Evolutionary conservation across 2,797 vertebrate species (phyloP), one percentile per base, ranked within the genome.

Genomic region (Melanotaenia nigrans): DNA sequence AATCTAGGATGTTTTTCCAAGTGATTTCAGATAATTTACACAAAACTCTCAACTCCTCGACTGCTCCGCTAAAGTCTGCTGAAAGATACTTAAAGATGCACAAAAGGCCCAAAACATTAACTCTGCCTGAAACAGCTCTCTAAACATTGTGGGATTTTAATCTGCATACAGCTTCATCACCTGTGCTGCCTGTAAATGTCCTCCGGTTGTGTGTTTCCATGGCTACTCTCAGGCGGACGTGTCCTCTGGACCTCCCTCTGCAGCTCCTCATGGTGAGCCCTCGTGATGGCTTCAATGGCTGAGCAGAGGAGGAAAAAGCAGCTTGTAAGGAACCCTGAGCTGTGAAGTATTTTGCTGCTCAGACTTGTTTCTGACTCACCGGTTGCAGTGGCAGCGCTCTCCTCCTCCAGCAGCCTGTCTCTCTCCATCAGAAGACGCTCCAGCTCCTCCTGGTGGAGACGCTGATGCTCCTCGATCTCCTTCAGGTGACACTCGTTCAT

Each of bases 201-300:
- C 32, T 89, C 87, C 77, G 92, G 71, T 36, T 87, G 77, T 1
- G 73, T 3, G 66, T 85, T 80, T 68, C 80, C 87, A 3, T 57
- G 61, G 65, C 33, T 55, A 64, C 33, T 83, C 69, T 89, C 73
- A 2, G 79, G 65, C 60, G 53, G 77, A 11, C 78, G 45, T 3
- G 87, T 87, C 76, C 75, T 92, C 79, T 93, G 88, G 68, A 89
- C 66, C 73, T 93, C 91, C 68, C 73, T 82, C 77, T 94, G 86
- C 79, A 95, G 84, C 86, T 95, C 92, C 78, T 76, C 49, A 1
- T 71, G 77, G 61, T 95, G 90, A 16, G 90, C 87, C 1, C 83
- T 93, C 79, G 85, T 78, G 75, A 95, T 89, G 56, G 93, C 93
- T 74, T 85, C 67, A 56, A 95, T 93, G 0, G 93, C 94, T 95